phyloP scores from a whole-genome alignment of 2,113 vertebrate species.

The Lepus timidus region DNA sequence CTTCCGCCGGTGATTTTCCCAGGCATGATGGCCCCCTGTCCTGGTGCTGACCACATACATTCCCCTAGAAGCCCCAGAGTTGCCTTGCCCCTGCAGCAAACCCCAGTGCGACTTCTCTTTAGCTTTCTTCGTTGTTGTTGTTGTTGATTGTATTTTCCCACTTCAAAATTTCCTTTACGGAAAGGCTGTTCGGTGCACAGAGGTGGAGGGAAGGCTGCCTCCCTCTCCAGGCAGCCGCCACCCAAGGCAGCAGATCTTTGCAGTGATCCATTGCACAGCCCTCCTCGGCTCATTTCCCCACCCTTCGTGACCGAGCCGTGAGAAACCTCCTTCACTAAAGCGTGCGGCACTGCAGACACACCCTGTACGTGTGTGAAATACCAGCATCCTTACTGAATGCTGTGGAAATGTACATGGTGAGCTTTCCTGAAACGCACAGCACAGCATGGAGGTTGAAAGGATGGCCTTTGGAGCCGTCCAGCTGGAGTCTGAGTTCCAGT shows the following conservation, averaged over 20 bases:
- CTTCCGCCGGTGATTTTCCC: background rate
- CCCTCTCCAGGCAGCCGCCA: background rate
- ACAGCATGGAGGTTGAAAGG: background rate
- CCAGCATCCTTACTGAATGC: background rate
- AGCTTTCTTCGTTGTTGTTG: constrained; percentile 11
- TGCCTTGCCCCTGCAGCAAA: background rate
- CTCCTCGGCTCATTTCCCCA: background rate
- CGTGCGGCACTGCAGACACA: too few relatives aligned
- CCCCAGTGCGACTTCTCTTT: background rate
- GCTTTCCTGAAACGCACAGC: background rate
- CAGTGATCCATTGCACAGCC: background rate
- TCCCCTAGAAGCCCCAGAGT: background rate
- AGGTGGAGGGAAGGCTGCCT: background rate
- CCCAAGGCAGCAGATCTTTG: background rate
- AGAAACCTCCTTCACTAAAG: background rate
- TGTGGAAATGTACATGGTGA: background rate
- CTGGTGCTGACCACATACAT: background rate
- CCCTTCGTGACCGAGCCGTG: background rate
- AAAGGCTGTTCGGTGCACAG: background rate
- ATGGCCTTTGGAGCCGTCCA: background rate
- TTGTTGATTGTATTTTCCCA: background rate
- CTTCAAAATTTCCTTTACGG: constrained; percentile 1
- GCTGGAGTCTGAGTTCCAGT: background rate
- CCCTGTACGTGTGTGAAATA: background rate
- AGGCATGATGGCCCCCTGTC: background rate